Evolutionary conservation across 2,113 vertebrate genomes (phyloP).

Genomic region (Chloebia gouldiae): DNA sequence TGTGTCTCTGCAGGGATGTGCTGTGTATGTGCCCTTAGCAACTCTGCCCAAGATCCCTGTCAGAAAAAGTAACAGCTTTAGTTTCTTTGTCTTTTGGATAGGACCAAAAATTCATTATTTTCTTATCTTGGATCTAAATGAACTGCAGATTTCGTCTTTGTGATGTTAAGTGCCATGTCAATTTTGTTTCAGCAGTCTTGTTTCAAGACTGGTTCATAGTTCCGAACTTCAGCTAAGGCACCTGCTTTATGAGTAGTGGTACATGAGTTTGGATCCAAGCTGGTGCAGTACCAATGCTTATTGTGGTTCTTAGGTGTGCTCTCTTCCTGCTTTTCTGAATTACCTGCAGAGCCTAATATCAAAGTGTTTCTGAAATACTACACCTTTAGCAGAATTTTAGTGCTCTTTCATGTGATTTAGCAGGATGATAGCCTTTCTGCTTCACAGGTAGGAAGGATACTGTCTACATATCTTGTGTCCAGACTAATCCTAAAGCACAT

Average conservation of each 20-base stretch:
- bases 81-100: background rate
- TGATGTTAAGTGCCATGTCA: background rate
- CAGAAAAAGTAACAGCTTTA: background rate
- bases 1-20: background rate
- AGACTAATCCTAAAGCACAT: background rate
- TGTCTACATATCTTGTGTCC: background rate
- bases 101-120: background rate
- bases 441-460: background rate
- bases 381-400: background rate
- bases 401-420: background rate
- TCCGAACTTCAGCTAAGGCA: background rate
- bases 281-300: background rate
- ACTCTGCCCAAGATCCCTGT: background rate
- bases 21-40: background rate
- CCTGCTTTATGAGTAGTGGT: background rate
- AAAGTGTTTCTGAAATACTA: background rate
- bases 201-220: background rate
- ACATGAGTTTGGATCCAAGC: background rate
- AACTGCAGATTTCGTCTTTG: background rate
- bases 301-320: background rate
- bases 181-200: background rate
- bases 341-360: background rate
- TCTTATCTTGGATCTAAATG: background rate
- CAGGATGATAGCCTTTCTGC: background rate
- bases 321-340: background rate